Conservation (phyloP, 2,113 vertebrate genomes). For the Spermophilus dauricus region DNA sequence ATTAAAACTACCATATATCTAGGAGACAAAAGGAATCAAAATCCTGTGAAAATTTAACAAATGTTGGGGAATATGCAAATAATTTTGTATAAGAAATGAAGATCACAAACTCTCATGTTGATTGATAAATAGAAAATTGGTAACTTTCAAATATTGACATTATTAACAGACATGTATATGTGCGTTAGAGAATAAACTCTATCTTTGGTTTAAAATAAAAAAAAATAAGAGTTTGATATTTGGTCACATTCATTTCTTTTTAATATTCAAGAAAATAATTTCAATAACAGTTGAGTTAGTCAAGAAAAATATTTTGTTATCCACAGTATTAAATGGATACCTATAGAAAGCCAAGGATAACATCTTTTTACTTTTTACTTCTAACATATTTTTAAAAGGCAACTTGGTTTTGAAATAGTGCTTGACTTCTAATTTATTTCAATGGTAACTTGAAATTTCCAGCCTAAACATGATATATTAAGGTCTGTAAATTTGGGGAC, state of each 20-base stretch:
- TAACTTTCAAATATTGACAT: background rate
- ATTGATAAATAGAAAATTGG: background rate
- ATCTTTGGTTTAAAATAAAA: background rate
- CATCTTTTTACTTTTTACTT: background rate
- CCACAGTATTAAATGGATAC: background rate
- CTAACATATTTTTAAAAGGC: background rate
- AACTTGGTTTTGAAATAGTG: background rate
- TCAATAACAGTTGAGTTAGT: background rate
- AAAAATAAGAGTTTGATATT: background rate
- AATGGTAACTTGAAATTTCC: constrained; percentile 4
- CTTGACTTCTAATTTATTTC: constrained; percentile 9
- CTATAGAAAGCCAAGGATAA: background rate
- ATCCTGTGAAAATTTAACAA: background rate
- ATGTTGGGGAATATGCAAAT: background rate
- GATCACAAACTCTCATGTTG: background rate
- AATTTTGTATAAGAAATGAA: background rate
- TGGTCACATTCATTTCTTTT: background rate
- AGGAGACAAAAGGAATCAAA: background rate
- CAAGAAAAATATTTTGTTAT: background rate
- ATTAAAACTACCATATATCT: background rate
- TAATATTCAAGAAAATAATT: background rate
- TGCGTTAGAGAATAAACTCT: background rate
- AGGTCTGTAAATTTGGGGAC: background rate
- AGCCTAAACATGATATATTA: background rate
- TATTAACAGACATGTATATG: background rate